Conservation (phyloP, 2,888 invertebrate species). For the Geophilus truncorum region DNA sequence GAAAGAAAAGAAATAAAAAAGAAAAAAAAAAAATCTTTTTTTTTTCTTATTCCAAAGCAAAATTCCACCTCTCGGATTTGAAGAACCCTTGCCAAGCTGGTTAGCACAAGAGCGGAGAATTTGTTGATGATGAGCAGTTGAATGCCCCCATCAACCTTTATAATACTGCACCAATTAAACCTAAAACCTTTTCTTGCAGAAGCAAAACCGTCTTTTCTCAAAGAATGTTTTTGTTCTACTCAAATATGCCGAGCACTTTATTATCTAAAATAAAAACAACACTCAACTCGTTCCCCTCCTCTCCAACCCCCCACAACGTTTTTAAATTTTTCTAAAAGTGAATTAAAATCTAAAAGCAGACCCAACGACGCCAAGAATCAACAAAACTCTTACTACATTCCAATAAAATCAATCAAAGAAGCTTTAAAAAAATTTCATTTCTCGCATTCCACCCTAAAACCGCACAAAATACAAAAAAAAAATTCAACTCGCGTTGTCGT, state of each 20-base stretch:
- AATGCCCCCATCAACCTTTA: background rate
- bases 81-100: background rate
- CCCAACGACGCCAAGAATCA: no score
- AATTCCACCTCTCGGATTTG: background rate
- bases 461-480: slow-evolving; percentile 2
- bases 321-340: no score
- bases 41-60: background rate
- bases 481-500: no score
- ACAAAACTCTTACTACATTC: no score
- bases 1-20: background rate
- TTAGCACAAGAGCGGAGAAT: background rate
- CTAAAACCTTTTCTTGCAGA: background rate
- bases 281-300: background rate
- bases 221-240: slow-evolving; percentile 22
- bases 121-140: slow-evolving; percentile 5
- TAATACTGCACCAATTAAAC: background rate
- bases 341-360: no score
- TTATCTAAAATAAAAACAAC: background rate
- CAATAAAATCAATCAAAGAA: no score
- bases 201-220: background rate
- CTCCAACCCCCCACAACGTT: no score
- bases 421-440: no score
- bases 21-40: background rate
- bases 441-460: no score
- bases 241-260: background rate